Evolutionary conservation across 2,888 invertebrate species (phyloP).

Genomic region (Cosmopolites sordidus): DNA sequence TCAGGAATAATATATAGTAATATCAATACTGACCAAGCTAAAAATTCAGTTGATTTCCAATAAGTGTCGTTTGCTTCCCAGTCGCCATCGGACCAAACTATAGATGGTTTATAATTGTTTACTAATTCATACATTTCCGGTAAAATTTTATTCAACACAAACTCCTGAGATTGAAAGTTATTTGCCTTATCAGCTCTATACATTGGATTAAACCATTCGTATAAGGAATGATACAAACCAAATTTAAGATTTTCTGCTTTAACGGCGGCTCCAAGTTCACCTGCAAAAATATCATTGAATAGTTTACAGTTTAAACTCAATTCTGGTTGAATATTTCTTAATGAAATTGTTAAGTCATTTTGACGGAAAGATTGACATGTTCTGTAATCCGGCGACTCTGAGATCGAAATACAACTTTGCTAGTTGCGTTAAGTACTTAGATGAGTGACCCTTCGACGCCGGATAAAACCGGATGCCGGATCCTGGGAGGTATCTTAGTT

Average conservation of each 20-base stretch:
- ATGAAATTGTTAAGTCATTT: no score
- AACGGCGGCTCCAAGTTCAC: conserved; percentile 67
- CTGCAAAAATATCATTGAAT: conserved; percentile 41
- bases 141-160: conserved; percentile 65
- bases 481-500: no score
- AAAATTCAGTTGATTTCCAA: conserved; percentile 78
- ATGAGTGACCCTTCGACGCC: no score
- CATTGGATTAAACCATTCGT: conserved; percentile 84
- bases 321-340: no score
- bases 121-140: conserved; percentile 80
- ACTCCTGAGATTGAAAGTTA: conserved; percentile 61
- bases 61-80: conserved; percentile 83
- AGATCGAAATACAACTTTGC: no score
- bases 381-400: no score
- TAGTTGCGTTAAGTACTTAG: no score
- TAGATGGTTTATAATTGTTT: conserved; percentile 63
- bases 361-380: no score
- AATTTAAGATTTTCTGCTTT: conserved; percentile 62
- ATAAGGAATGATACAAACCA: conserved; percentile 81
- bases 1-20: not conserved
- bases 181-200: conserved; percentile 67
- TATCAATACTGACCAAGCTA: conserved; percentile 62
- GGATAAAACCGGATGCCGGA: no score
- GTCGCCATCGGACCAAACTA: conserved; percentile 93
- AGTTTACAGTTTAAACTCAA: no score